Percentiles rank a stretch among this genome's conserved stretches.
These are phyloP conservation scores for Holacanthella duospinosa DNA, from an alignment of 2,888 invertebrate genomes.

Conservation along the genomic window DNA sequence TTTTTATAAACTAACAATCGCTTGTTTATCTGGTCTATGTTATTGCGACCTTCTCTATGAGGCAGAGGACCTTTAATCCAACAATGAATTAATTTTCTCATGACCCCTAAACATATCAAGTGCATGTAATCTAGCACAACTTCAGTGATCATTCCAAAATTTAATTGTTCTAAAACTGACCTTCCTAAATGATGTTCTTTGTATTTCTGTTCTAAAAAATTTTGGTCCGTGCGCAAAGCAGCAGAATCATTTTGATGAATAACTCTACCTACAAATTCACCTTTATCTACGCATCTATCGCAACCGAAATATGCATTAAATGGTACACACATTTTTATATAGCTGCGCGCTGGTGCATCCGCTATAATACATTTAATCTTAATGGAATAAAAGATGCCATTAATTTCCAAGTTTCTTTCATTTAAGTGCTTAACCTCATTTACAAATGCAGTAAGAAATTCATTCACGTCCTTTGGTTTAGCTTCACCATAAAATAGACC, in stretches of 20 bases:
- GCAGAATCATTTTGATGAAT: neutral
- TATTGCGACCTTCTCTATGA: conserved; percentile 1
- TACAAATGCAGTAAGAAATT: conserved; percentile 7
- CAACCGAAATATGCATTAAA: conserved; percentile 8
- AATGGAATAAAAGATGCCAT: neutral
- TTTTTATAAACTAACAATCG: neutral
- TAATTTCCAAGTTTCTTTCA: neutral
- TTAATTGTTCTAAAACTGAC: neutral
- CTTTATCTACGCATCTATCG: conserved; percentile 5
- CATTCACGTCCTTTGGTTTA: neutral
- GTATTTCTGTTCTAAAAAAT: neutral
- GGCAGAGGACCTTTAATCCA: conserved; percentile 8
- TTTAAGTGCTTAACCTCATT: neutral
- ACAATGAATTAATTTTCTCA: conserved; percentile 16
- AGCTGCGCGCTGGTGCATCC: conserved; percentile 8
- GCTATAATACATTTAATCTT: neutral
- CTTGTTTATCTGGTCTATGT: conserved; percentile 7
- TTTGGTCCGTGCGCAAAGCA: neutral
- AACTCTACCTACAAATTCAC: conserved; percentile 2
- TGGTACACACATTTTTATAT: neutral
- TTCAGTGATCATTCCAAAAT: conserved; percentile 14
- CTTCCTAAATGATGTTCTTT: neutral
- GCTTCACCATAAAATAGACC: neutral
- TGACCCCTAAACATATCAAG: conserved; percentile 21
- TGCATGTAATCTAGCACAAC: conserved; percentile 26